Conservation (phyloP, 1,140 invertebrate genomes). For the Orius laevigatus region DNA sequence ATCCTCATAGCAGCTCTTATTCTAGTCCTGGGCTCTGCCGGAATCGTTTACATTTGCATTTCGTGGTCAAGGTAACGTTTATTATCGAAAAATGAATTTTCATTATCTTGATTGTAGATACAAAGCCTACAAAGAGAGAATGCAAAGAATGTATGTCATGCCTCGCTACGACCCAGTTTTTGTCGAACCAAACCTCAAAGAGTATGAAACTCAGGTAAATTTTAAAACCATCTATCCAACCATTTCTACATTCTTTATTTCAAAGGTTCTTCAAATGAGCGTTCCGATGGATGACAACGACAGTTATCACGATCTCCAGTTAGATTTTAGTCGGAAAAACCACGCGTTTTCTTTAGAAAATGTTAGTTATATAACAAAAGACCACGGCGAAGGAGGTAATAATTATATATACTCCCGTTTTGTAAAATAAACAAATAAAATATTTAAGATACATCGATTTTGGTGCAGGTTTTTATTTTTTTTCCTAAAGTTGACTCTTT, state of each 20-base stretch:
- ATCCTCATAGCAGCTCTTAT: conserved; percentile 76
- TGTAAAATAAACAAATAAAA: no score
- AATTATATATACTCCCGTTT: conserved; percentile 10
- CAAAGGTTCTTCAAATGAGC: conserved; percentile 67
- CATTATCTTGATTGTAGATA: conserved; percentile 34
- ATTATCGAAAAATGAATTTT: neutral
- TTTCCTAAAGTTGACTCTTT: neutral
- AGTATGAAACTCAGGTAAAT: conserved; percentile 61
- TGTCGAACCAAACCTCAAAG: conserved; percentile 58
- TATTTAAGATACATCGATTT: no score
- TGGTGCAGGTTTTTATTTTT: neutral
- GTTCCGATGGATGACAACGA: conserved; percentile 64
- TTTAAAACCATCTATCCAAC: neutral
- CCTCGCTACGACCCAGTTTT: conserved; percentile 66
- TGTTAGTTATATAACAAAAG: conserved; percentile 70
- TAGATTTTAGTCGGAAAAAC: conserved; percentile 75
- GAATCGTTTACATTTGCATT: conserved; percentile 79
- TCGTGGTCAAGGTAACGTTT: conserved; percentile 69
- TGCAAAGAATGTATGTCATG: conserved; percentile 52
- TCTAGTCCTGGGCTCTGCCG: conserved; percentile 63
- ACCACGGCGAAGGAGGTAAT: conserved; percentile 35
- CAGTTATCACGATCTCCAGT: conserved; percentile 55
- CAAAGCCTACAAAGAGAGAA: conserved; percentile 60
- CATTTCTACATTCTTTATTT: neutral
- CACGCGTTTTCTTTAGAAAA: conserved; percentile 72